Base-by-base conservation (phyloP, 2,797 vertebrate genomes). In the Okamejei kenojei region DNA sequence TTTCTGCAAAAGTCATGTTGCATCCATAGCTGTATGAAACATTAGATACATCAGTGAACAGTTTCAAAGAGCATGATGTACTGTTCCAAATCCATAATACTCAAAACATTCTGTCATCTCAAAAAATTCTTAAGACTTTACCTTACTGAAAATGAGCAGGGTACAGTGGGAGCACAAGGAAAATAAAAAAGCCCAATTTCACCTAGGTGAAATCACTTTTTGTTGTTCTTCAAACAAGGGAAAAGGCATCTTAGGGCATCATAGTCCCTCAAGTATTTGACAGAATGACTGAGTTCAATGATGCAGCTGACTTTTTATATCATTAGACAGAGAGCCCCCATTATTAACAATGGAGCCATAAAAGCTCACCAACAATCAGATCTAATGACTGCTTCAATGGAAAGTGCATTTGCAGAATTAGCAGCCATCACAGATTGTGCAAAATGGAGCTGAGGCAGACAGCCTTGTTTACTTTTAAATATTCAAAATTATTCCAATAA, bases 281-380 rank as follows among this genome's bases (percentile, higher is more conserved):
- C 74, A 68, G 73, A 90, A 92, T 79, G 86, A 61, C 86, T 92
- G 61, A 92, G 63, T 80, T 92, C 77, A 93, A 79, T 91, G 84
- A 90, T 91, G 88, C 78, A 79, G 90, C 93, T 90, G 84, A 74
- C 93, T 90, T 54, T 93, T 73, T 68, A 45, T 65, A 79, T 91
- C 88, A 93, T 93, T 91, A 78, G 17, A 80, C 93, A 68, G 77
- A 82, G 71, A 92, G 90, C 61, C 63, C 10, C 86, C 93, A 90
- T 93, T 90, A 93, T 80, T 93, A 93, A 91, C 32, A 61, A 80
- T 79, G 92, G 90, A 90, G 54, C 84, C 93, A 76, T 90, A 90
- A 90, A 93, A 45, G 74, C 90, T 73, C 74, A 78, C 86, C 93
- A 93, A 90, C 86, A 93, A 93, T 93, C 90, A 93, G 93, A 90